Conservation (phyloP, 2,888 invertebrate species). For the Aphelenchoides bicaudatus region DNA sequence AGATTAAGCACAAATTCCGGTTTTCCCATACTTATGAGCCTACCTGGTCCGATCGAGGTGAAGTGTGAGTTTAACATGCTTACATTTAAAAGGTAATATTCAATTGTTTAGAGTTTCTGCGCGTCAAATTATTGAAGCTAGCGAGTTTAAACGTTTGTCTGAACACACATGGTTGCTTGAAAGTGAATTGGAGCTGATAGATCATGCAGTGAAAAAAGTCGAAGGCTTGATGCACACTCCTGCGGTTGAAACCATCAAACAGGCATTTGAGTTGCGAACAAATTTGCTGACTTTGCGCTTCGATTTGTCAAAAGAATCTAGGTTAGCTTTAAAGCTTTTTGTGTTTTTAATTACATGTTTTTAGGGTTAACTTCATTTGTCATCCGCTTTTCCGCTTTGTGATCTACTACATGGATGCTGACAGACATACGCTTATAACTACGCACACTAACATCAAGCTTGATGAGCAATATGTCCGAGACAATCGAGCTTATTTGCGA, state of each 20-base stretch:
- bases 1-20: constrained; percentile 25
- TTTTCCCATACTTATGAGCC: constrained; percentile 5
- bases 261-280: not conserved
- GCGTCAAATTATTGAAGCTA: not conserved
- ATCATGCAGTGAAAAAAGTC: not conserved
- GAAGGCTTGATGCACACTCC: no score
- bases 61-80: constrained; percentile 23
- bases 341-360: constrained; percentile 4
- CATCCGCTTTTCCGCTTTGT: constrained; percentile 31
- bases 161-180: constrained; percentile 2
- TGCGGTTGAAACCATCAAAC: not conserved
- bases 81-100: constrained; percentile 3
- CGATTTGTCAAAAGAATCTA: not conserved
- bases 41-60: constrained; percentile 21
- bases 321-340: not conserved
- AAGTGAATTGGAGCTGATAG: not conserved
- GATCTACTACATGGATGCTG: constrained; percentile 29
- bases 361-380: constrained; percentile 26
- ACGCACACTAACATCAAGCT: constrained; percentile 26
- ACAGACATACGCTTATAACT: constrained; percentile 28
- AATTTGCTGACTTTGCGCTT: not conserved
- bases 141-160: not conserved
- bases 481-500: constrained; percentile 23
- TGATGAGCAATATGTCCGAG: constrained; percentile 25
- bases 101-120: not conserved